phyloP scores from a whole-genome alignment of 2,888 invertebrate species.

The Plebejus anna region DNA sequence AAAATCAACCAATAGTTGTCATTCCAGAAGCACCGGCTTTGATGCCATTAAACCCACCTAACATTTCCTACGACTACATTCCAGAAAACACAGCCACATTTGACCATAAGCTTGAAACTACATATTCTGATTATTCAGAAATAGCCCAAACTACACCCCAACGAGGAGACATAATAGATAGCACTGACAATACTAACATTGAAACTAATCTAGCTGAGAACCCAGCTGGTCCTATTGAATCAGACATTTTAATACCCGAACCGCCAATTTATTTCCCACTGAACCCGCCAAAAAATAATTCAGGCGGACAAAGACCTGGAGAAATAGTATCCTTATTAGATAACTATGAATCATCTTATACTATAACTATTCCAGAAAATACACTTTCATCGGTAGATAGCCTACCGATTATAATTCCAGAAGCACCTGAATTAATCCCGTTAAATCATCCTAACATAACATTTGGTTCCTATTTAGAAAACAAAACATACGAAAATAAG shows the following conservation, averaged over 20 bases:
- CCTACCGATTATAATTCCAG: not conserved
- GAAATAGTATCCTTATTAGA: not conserved
- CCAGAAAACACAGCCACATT: not conserved
- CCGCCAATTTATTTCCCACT: constrained; percentile 11
- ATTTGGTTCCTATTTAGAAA: not conserved
- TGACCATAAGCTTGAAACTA: not conserved
- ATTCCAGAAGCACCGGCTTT: constrained; percentile 37
- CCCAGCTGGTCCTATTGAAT: not conserved
- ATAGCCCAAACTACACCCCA: not conserved
- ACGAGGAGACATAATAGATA: not conserved
- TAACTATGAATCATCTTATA: not conserved
- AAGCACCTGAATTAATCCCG: not conserved
- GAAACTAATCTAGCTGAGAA: not conserved
- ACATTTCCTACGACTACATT: not conserved
- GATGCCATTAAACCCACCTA: constrained; percentile 24
- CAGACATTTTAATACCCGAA: not conserved
- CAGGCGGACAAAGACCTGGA: not conserved
- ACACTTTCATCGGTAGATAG: not conserved
- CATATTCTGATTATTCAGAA: not conserved
- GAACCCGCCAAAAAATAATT: not conserved
- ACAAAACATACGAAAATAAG: not conserved
- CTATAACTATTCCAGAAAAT: not conserved
- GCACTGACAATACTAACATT: not conserved
- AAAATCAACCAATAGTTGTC: constrained; percentile 28
- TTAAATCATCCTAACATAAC: not conserved